phyloP scores from a whole-genome alignment of 2,113 vertebrate species.

The Elephantulus edwardii region DNA sequence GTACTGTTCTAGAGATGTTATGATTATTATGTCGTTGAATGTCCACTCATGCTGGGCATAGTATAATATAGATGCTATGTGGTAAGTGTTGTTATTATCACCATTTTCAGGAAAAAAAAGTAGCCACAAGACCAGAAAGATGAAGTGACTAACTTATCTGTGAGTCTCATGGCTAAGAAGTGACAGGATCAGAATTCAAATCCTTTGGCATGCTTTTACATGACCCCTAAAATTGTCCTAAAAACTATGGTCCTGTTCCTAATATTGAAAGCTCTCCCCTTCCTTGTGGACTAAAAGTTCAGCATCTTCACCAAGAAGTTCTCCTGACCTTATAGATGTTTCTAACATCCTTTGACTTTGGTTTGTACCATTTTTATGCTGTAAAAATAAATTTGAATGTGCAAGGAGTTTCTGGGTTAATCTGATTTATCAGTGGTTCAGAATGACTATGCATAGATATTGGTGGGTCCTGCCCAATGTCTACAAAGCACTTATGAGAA shows the following conservation, averaged over 20 bases:
- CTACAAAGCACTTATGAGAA: background rate
- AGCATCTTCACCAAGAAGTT: background rate
- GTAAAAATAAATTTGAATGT: background rate
- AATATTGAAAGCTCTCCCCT: background rate
- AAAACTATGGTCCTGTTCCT: background rate
- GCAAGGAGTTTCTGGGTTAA: background rate
- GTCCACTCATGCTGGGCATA: background rate
- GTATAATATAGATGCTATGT: no score
- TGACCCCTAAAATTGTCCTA: background rate
- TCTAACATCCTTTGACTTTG: background rate
- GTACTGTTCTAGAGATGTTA: background rate
- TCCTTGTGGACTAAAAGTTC: background rate
- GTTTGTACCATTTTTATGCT: background rate
- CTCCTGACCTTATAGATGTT: background rate
- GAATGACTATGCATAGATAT: background rate
- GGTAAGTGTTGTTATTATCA: background rate
- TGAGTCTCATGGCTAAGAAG: background rate
- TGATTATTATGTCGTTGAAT: background rate
- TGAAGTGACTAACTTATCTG: background rate
- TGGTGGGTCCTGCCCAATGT: background rate
- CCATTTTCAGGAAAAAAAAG: background rate
- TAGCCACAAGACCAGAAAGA: background rate
- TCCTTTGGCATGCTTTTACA: background rate
- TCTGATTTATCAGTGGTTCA: background rate
- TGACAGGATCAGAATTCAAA: background rate